These are phyloP conservation scores for Myzus persicae DNA, from an alignment of 1,140 invertebrate species.

Conservation along the genomic window DNA sequence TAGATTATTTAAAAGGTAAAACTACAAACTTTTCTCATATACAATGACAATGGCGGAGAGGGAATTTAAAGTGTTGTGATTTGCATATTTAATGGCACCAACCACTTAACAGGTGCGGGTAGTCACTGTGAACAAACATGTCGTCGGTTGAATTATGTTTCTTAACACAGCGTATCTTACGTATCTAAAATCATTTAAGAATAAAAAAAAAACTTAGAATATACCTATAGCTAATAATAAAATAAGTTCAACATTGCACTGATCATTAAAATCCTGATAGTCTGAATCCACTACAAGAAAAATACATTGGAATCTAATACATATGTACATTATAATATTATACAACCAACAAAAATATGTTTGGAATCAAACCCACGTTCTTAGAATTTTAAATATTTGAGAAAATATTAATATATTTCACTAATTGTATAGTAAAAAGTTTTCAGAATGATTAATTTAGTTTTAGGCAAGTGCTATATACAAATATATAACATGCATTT, in stretches of 20 bases:
- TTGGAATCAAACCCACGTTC: not conserved
- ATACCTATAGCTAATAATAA: not conserved
- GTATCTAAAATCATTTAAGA: not conserved
- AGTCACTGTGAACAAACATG: not conserved
- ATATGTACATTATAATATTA: too few species aligned
- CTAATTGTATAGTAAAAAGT: not conserved
- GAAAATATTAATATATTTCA: not conserved
- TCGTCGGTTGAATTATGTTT: constrained; percentile 5
- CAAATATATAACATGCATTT: not conserved
- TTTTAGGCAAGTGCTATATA: not conserved
- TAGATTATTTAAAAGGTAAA: not conserved
- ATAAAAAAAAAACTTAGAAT: not conserved
- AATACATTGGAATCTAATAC: not conserved
- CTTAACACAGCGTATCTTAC: not conserved
- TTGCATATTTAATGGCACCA: constrained; percentile 33
- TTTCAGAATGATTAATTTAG: not conserved
- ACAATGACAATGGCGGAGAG: not conserved
- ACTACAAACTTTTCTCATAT: not conserved
- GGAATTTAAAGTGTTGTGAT: not conserved
- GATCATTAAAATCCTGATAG: not conserved
- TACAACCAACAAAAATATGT: not conserved
- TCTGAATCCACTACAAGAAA: not conserved
- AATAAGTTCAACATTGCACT: not conserved
- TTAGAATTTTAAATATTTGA: too few species aligned
- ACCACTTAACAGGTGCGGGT: constrained; percentile 34